phyloP scores from a whole-genome alignment of 2,113 vertebrate genomes.

The Pluvianellus socialis region DNA sequence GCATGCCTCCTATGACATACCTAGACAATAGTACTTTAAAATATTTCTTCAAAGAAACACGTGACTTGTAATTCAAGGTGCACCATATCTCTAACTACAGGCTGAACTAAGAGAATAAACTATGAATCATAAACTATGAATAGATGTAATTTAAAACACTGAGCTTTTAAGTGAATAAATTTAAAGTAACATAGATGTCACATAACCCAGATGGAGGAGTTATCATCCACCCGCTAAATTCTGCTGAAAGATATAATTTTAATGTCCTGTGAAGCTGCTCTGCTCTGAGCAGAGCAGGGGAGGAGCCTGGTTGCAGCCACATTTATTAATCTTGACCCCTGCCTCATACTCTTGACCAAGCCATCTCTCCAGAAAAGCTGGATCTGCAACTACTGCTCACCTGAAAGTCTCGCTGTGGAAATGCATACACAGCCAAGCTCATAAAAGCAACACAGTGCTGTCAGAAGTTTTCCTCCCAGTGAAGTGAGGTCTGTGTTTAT shows the following conservation, averaged over 20 bases:
- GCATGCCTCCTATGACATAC: background rate
- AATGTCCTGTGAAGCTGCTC: background rate
- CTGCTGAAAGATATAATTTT: conserved; percentile 3
- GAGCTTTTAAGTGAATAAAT: background rate
- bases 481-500: background rate
- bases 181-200: background rate
- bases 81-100: background rate
- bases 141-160: background rate
- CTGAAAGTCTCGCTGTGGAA: background rate
- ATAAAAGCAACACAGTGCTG: background rate
- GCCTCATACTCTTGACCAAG: accelerated
- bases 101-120: background rate
- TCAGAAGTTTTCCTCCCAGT: background rate
- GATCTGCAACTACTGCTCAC: conserved; percentile 1
- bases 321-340: conserved; percentile 26
- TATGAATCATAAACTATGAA: background rate
- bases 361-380: background rate
- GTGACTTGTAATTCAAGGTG: background rate
- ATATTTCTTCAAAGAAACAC: background rate
- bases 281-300: background rate
- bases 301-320: conserved; percentile 2
- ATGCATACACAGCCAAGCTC: background rate
- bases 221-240: background rate
- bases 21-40: background rate
- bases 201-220: background rate